Evolutionary conservation across 1,140 invertebrate genomes (phyloP).

Genomic region (Meteorus sp.): DNA sequence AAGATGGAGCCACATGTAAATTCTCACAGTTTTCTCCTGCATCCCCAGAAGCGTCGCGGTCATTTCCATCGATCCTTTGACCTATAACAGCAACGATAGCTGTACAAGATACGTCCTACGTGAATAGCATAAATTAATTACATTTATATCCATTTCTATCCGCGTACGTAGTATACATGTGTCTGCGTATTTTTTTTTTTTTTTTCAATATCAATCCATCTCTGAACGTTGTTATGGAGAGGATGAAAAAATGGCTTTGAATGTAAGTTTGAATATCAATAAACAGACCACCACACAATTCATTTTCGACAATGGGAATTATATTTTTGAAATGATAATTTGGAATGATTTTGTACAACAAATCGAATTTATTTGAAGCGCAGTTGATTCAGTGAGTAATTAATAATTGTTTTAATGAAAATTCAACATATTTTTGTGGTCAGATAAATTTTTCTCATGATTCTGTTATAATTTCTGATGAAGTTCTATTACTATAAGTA

Average conservation of each 20-base stretch:
- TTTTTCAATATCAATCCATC: background rate
- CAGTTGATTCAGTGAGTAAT: too few species aligned
- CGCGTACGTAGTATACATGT: background rate
- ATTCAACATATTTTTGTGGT: too few species aligned
- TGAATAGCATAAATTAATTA: conserved; percentile 1
- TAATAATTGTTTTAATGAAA: too few species aligned
- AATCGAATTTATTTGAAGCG: too few species aligned
- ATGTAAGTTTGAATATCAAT: too few species aligned
- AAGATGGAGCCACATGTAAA: background rate
- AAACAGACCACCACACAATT: too few species aligned
- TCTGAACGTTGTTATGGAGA: background rate
- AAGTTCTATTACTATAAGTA: too few species aligned
- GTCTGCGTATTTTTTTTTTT: background rate
- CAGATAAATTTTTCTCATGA: background rate
- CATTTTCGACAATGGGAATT: too few species aligned
- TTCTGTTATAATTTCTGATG: conserved; percentile 4
- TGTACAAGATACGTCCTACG: conserved; percentile 15
- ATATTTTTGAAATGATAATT: too few species aligned
- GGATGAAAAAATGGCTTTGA: too few species aligned
- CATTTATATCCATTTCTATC: too few species aligned
- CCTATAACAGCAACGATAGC: conserved; percentile 9
- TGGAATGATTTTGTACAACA: too few species aligned
- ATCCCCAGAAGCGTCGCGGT: background rate
- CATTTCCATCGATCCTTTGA: conserved; percentile 21
- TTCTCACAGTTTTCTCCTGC: background rate